A percentile compares a stretch with the other conserved stretches of the same genome.
Conservation (phyloP, 2,113 vertebrate genomes). For the Sminthopsis crassicaudata region DNA sequence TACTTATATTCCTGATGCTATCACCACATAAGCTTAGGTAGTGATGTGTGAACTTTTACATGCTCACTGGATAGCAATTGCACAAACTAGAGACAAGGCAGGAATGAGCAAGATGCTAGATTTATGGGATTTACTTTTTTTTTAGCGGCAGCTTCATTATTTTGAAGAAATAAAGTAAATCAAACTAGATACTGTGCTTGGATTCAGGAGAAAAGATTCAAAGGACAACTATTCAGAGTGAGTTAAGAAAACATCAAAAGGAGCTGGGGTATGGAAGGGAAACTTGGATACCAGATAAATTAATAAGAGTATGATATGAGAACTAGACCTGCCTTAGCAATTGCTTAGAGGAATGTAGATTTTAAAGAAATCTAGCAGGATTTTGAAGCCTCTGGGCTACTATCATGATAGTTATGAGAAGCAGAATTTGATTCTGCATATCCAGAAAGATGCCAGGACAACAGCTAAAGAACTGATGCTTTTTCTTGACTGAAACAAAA, state of each 20-base stretch:
- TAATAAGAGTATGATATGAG: background rate
- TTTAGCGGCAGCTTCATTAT: background rate
- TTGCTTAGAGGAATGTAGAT: background rate
- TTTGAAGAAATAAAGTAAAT: background rate
- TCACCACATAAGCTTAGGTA: background rate
- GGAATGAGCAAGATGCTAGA: background rate
- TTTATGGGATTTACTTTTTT: background rate
- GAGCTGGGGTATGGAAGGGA: background rate
- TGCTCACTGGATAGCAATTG: background rate
- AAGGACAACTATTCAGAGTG: background rate
- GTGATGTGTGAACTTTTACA: background rate
- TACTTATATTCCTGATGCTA: background rate
- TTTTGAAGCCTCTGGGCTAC: background rate
- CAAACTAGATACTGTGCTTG: background rate
- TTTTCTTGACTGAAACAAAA: background rate
- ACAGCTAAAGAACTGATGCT: background rate
- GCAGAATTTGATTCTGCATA: background rate
- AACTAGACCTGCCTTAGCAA: background rate
- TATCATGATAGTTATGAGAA: background rate
- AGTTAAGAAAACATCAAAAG: background rate
- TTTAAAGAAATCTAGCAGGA: background rate
- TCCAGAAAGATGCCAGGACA: background rate
- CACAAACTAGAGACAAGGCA: background rate
- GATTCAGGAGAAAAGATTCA: background rate
- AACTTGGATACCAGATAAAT: background rate